Conservation (phyloP, 2,888 invertebrate species). For the Perizoma flavofasciatum region DNA sequence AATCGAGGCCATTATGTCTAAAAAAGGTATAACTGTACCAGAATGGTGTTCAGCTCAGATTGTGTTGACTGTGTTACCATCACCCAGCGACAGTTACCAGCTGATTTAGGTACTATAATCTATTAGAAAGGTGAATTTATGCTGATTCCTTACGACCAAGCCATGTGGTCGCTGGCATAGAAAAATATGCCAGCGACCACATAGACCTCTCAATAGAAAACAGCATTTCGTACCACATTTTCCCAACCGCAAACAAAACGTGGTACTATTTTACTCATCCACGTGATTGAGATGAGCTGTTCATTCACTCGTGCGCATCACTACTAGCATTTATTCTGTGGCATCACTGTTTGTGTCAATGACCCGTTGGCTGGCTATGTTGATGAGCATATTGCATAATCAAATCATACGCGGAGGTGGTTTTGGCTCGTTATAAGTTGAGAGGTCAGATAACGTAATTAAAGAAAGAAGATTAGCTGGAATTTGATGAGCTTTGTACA, state of each 20-base stretch:
- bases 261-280: conserved; percentile 24
- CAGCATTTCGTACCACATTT: neutral
- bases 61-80: too few relatives aligned
- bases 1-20: too few relatives aligned
- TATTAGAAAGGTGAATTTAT: too few relatives aligned
- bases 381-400: conserved; percentile 28
- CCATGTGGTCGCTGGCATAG: too few relatives aligned
- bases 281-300: conserved; percentile 35
- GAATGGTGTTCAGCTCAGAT: too few relatives aligned
- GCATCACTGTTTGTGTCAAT: conserved; percentile 35
- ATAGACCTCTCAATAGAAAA: neutral
- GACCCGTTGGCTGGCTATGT: conserved; percentile 33
- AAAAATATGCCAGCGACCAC: too few relatives aligned
- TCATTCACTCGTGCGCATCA: conserved; percentile 43
- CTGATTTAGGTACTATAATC: too few relatives aligned
- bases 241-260: conserved; percentile 24
- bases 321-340: conserved; percentile 21
- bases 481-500: too few relatives aligned
- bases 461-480: too few relatives aligned
- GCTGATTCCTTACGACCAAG: too few relatives aligned
- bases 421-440: conserved; percentile 8
- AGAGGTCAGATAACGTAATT: conserved; percentile 13
- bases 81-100: too few relatives aligned
- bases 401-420: conserved; percentile 19
- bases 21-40: too few relatives aligned